A percentile compares a stretch with the other conserved stretches of the same genome.
These are phyloP conservation scores for Eulimnadia texana DNA, from an alignment of 1,140 invertebrate genomes.

Conservation along the genomic window DNA sequence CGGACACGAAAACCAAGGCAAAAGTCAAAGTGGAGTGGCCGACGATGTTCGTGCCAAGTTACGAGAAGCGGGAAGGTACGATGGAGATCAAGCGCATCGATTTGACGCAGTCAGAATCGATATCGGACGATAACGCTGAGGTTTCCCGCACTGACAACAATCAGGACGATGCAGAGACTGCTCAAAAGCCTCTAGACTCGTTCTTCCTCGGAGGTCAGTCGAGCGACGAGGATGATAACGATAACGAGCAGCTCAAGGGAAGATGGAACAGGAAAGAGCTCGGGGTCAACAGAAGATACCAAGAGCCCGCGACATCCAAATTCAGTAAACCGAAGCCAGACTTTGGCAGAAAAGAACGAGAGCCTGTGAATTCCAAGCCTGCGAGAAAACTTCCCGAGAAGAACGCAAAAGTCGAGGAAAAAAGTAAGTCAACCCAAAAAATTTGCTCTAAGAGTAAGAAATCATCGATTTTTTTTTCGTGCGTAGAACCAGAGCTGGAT, in stretches of 20 bases:
- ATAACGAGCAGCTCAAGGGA: background rate
- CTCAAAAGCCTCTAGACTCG: background rate
- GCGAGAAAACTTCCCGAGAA: too few relatives aligned
- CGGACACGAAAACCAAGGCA: background rate
- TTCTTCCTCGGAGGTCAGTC: background rate
- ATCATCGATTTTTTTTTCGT: background rate
- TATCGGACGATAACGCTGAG: background rate
- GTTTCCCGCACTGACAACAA: background rate
- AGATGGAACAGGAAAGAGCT: background rate
- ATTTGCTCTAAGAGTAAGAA: too few relatives aligned
- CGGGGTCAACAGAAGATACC: background rate
- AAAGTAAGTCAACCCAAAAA: too few relatives aligned
- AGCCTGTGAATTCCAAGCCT: too few relatives aligned
- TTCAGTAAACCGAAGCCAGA: background rate
- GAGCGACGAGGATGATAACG: background rate
- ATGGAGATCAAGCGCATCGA: background rate
- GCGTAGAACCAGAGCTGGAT: background rate
- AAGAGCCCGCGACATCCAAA: background rate
- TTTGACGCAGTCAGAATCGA: background rate
- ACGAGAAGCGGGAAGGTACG: background rate
- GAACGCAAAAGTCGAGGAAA: too few relatives aligned
- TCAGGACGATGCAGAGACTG: background rate
- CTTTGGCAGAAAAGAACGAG: too few relatives aligned
- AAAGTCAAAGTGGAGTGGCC: background rate
- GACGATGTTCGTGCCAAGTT: background rate